phyloP scores from a whole-genome alignment of 2,113 vertebrate genomes.

The Reinhardtius hippoglossoides region DNA sequence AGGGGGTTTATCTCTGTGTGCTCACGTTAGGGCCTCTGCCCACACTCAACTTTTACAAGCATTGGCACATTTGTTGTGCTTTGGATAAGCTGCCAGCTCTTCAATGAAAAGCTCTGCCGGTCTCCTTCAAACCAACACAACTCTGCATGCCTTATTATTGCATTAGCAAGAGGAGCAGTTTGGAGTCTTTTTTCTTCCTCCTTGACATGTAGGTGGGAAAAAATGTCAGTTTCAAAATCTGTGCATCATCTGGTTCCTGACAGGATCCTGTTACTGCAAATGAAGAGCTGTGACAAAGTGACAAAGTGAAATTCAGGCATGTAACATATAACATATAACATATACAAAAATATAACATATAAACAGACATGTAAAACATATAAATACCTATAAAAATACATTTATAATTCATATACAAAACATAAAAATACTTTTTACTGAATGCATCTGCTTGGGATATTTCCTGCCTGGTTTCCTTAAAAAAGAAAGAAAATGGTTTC shows the following conservation, averaged over 20 bases:
- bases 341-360: too few relatives aligned
- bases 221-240: too few relatives aligned
- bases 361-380: neutral
- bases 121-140: slow-evolving; percentile 52
- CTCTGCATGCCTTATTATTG: slow-evolving; percentile 44
- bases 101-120: slow-evolving; percentile 66
- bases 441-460: neutral
- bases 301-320: too few relatives aligned
- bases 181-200: neutral
- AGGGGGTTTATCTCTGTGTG: slow-evolving; percentile 64
- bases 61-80: slow-evolving; percentile 61
- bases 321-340: too few relatives aligned
- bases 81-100: slow-evolving; percentile 64
- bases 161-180: slow-evolving; percentile 39
- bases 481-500: neutral
- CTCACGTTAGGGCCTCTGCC: slow-evolving; percentile 67
- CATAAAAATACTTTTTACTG: neutral
- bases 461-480: neutral
- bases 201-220: too few relatives aligned
- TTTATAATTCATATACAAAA: neutral
- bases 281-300: too few relatives aligned
- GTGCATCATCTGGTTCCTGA: too few relatives aligned
- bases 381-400: too few relatives aligned
- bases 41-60: slow-evolving; percentile 69
- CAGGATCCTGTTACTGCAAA: too few relatives aligned